Conservation (phyloP, 2,888 invertebrate genomes). For the Stenodema calcarata region DNA sequence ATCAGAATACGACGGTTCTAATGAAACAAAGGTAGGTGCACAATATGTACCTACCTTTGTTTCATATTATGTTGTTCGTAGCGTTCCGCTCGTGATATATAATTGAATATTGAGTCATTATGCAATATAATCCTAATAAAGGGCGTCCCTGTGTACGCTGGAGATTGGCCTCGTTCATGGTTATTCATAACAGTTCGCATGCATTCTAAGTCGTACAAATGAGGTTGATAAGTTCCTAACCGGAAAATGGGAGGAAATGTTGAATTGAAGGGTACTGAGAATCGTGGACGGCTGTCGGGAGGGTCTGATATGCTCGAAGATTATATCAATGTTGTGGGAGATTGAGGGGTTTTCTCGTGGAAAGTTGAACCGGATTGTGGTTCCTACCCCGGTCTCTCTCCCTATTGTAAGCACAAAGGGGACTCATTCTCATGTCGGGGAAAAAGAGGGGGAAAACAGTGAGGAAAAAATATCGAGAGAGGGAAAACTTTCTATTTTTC, state of each 20-base stretch:
- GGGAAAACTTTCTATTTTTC: background rate
- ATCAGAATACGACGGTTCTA: no score
- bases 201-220: no score
- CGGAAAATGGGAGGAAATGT: background rate
- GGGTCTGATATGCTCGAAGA: background rate
- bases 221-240: no score
- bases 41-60: no score
- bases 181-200: no score
- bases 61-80: no score
- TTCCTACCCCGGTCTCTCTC: background rate
- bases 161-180: no score
- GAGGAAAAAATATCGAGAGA: background rate
- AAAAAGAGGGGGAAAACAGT: background rate
- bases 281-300: background rate
- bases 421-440: background rate
- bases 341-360: slow-evolving; percentile 8
- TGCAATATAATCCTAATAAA: no score
- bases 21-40: no score
- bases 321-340: slow-evolving; percentile 35
- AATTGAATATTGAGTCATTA: no score
- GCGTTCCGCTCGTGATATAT: no score
- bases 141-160: no score
- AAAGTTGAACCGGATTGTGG: slow-evolving; percentile 26
- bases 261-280: background rate
- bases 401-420: background rate